phyloP scores from a whole-genome alignment of 2,797 vertebrate species.

The Danio kyathit region DNA sequence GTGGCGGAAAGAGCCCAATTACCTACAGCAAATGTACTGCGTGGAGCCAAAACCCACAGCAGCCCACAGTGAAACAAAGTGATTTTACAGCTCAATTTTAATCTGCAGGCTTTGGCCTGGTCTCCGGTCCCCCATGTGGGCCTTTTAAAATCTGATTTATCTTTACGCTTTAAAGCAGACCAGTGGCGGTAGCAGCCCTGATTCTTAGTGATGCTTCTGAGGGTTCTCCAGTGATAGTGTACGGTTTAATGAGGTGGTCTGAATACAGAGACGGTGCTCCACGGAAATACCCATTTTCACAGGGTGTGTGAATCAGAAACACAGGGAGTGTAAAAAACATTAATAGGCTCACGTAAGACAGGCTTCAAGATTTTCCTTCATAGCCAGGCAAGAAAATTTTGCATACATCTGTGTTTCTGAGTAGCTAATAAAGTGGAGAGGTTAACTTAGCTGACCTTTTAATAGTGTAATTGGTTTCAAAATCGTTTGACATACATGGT shows the following conservation, averaged over 20 bases:
- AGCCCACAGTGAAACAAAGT: slow-evolving; percentile 75
- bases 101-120: slow-evolving; percentile 72
- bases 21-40: slow-evolving; percentile 73
- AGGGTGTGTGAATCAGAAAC: background rate
- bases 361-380: background rate
- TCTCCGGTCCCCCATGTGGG: slow-evolving; percentile 67
- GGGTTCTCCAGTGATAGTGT: slow-evolving; percentile 54
- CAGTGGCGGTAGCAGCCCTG: slow-evolving; percentile 61
- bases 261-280: slow-evolving; percentile 48
- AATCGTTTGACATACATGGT: too few relatives aligned
- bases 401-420: background rate
- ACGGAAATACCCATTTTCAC: background rate
- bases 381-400: background rate
- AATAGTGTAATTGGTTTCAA: background rate
- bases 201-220: slow-evolving; percentile 64
- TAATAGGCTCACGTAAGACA: slow-evolving; percentile 20
- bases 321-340: background rate
- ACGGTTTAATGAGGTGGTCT: slow-evolving; percentile 63
- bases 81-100: slow-evolving; percentile 77
- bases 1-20: slow-evolving; percentile 69
- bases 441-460: background rate
- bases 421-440: slow-evolving; percentile 8
- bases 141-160: slow-evolving; percentile 80
- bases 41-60: slow-evolving; percentile 59
- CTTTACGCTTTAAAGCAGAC: slow-evolving; percentile 71